Base-by-base conservation (phyloP, 2,888 invertebrate genomes). In the Glyphotaelius pellucidus region DNA sequence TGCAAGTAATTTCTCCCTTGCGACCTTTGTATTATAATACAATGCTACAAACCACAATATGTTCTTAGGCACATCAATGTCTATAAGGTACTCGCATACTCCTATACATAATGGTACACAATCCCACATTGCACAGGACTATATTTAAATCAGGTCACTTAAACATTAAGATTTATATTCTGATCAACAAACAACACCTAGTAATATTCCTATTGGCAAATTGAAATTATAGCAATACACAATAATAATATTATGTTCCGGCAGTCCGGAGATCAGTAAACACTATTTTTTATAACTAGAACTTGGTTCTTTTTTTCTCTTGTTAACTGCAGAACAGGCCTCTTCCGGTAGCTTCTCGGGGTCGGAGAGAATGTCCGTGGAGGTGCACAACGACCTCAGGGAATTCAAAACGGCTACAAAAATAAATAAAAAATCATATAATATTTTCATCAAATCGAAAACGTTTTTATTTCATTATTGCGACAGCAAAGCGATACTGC, bases 341-440 rank as follows among this genome's bases (percentile, higher is more conserved):
- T 99, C 99, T 92, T 99, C 98, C 15, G 98, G 98, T 94, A 99
- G 96, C 92, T 97, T 97, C 94, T 97, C 97, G 19, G 99, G 99
- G 94, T 98, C 98, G 85, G 98, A 97, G 94, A 99, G 96, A 94
- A 99, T 98, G 94, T 99, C 99, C 88, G 99, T 99, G 93, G 98
- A 98, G 94, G 98, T 99, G 95, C 99, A 98, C 94, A 99, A 96
- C 95, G 98, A 97, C 94, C 98, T 97, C 94, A 99, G 96, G 89
- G 99, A 98, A 96, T 98, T 99, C 94, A 99, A 96, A 94, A 99
- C 99, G 95, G 98, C 99, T 99, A 96, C n/a, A 96, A 86, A 89
- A 89, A 88, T 52, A 31, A 7, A 86, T 93, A 93, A 93, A 94
- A 93, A 92, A 93, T 67, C 7, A 19, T 52, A 19, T 52, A 52